Base-by-base conservation (phyloP, 2,797 vertebrate genomes). In the Chaunax sp. region DNA sequence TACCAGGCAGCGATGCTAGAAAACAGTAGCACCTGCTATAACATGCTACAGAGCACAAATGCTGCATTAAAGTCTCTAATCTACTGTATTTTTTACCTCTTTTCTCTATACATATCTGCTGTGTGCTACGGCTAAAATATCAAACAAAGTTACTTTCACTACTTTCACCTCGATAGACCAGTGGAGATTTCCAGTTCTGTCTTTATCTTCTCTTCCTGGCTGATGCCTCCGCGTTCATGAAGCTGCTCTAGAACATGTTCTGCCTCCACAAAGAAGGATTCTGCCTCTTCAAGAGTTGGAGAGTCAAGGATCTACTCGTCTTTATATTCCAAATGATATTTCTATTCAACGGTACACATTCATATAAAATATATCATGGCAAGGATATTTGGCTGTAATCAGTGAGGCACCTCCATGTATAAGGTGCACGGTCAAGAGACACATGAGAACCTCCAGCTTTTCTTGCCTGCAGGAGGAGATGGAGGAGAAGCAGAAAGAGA, bases 91-190 rank as follows among this genome's bases (percentile, higher is more conserved):
- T 37, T 56, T 38, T 40, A 23, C 6, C 15, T 22, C 2, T 13
- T 52, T 41, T 23, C 0, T 41, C n/a, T 25, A 15, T 44, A 35
- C 2, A 62, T 10, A 19, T 23, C 5, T 33, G 6, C 9, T 46
- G 9, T 50, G 15, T 18, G 11, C 11, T 30, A 12, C 18, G 8
- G 11, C 5, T n/a, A 41, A 25, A 35, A 25, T 10, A 35, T 14
- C 0, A 58, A 1, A 62, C 40, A 9, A 20, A 18, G 6, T 15
- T 22, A 38, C 30, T 60, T 62, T 35, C 18, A 44, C 9, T 37
- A 70, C 52, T 50, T 51, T 5, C 70, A 95, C 94, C 90, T 93
- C 75, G 74, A 92, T 11, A 94, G 80, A 25, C 85, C 78, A 49
- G 85, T 64, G 33, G 77, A 82, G 76, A 94, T 90, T 54, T 82